Conservation (phyloP, 2,797 vertebrate species). For the Ciconia nigra region DNA sequence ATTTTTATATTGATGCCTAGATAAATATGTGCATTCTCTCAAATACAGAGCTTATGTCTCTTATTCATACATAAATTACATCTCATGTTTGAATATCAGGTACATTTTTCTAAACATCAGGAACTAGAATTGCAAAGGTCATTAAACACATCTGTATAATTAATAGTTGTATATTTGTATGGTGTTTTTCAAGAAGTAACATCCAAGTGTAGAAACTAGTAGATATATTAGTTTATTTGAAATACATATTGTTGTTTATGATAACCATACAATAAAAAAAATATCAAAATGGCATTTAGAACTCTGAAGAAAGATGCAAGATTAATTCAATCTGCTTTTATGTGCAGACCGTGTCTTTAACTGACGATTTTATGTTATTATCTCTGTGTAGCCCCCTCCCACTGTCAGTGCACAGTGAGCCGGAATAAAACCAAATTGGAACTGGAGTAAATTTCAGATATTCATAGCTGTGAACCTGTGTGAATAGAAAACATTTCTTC, state of each 20-base stretch:
- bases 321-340: neutral
- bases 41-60: neutral
- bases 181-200: neutral
- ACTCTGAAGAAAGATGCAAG: neutral
- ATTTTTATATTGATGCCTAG: neutral
- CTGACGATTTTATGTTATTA: neutral
- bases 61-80: neutral
- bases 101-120: neutral
- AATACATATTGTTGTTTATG: neutral
- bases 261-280: neutral
- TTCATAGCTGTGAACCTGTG: neutral
- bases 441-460: neutral
- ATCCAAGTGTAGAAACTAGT: neutral
- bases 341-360: neutral
- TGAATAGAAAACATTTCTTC: neutral
- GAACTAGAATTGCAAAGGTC: neutral
- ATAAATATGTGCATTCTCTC: neutral
- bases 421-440: neutral
- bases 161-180: neutral
- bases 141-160: neutral
- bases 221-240: neutral
- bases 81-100: neutral
- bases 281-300: neutral
- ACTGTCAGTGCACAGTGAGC: neutral
- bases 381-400: neutral